Conservation (phyloP, 2,113 vertebrate species). For the Megaceryle torquata region DNA sequence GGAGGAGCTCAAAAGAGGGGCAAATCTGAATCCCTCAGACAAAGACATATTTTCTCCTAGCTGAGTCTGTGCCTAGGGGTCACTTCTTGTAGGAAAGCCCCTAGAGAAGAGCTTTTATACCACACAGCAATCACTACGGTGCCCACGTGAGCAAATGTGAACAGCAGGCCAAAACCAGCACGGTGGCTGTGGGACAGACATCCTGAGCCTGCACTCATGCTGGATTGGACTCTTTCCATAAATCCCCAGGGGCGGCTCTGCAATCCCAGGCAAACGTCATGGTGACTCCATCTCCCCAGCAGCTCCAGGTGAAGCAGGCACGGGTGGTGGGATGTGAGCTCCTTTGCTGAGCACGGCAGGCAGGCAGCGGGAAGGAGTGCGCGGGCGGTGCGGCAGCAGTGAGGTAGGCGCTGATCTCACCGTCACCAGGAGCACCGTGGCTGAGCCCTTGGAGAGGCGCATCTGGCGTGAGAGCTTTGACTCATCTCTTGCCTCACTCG, state of each 20-base stretch:
- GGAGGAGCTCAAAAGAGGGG: not conserved
- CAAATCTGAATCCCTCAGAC: not conserved
- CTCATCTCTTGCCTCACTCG: not conserved
- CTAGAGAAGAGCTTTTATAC: not conserved
- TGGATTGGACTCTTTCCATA: fast-evolving
- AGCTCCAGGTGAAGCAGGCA: not conserved
- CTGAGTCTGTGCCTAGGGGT: not conserved
- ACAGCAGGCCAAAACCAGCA: not conserved
- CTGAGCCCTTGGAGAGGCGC: not conserved
- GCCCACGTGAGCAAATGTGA: fast-evolving
- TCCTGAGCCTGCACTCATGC: fast-evolving
- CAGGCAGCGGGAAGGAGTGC: not conserved
- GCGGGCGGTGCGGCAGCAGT: not conserved
- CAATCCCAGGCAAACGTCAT: not conserved
- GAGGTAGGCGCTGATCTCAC: not conserved
- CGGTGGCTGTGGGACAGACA: not conserved
- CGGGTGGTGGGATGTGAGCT: not conserved
- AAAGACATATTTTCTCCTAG: not conserved
- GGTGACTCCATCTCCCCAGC: not conserved
- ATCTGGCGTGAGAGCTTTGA: not conserved
- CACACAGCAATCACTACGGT: fast-evolving
- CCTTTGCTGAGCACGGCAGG: not conserved
- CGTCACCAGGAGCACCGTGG: not conserved
- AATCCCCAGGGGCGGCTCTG: not conserved
- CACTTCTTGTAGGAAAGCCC: not conserved